phyloP scores from a whole-genome alignment of 2,113 vertebrate species.

The Neolamprologus falcicula region DNA sequence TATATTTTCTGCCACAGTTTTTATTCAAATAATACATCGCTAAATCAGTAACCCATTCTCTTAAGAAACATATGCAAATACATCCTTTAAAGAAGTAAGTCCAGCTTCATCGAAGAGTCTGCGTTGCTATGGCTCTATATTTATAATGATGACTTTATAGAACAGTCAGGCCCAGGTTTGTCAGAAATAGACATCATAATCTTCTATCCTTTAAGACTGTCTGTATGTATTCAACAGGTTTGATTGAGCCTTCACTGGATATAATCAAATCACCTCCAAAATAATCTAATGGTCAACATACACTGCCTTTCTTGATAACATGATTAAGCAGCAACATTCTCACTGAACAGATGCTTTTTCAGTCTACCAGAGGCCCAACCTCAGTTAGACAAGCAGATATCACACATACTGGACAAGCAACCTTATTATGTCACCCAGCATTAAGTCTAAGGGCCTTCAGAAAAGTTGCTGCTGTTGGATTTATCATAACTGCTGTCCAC shows the following conservation, averaged over 20 bases:
- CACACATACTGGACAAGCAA: conserved; percentile 44
- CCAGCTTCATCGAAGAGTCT: background rate
- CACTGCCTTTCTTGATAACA: conserved; percentile 18
- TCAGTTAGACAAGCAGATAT: conserved; percentile 15
- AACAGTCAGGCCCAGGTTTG: background rate
- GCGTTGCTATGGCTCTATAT: background rate
- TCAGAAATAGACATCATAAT: background rate
- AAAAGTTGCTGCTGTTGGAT: conserved; percentile 15
- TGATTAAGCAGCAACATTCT: conserved; percentile 29
- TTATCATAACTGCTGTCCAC: conserved; percentile 38
- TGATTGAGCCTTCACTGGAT: conserved; percentile 34
- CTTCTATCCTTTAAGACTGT: background rate
- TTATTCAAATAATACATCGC: background rate
- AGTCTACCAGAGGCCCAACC: background rate
- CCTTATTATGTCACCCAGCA: conserved; percentile 60
- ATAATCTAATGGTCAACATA: conserved; percentile 50
- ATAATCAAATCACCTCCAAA: conserved; percentile 36
- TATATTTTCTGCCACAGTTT: background rate
- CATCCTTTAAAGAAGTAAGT: background rate
- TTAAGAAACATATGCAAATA: background rate
- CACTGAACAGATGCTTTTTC: conserved; percentile 7
- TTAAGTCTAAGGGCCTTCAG: conserved; percentile 47
- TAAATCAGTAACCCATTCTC: background rate
- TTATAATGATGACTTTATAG: background rate
- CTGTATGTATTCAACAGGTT: conserved; percentile 11